Evolutionary conservation across 2,888 invertebrate species (phyloP).

Genomic region (Rhamphomyia laevipes): DNA sequence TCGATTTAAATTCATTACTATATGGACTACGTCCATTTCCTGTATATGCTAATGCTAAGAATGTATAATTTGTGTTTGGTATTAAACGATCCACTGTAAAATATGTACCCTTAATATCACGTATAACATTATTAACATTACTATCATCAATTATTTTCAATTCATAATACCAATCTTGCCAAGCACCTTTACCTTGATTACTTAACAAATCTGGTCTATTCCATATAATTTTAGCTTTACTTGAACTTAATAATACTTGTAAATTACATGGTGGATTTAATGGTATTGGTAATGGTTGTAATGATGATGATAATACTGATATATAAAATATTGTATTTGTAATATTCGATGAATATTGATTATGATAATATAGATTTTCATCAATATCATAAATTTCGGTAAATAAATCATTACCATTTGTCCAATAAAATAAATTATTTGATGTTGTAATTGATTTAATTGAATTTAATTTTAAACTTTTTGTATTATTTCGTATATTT

Average conservation of each 20-base stretch:
- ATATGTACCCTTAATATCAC: conserved; percentile 45
- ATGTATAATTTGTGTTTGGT: conserved; percentile 62
- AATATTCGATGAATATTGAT: conserved; percentile 41
- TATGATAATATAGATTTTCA: conserved; percentile 63
- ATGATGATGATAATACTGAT: conserved; percentile 45
- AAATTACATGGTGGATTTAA: conserved; percentile 66
- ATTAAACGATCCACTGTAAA: conserved; percentile 56
- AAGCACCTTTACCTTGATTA: conserved; percentile 57
- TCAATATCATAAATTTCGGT: conserved; percentile 65
- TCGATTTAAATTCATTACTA: conserved; percentile 61
- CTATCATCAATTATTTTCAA: conserved; percentile 32
- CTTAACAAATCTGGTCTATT: conserved; percentile 62
- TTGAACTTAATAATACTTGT: conserved; percentile 68
- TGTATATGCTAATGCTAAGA: conserved; percentile 67
- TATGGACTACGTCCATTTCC: conserved; percentile 72
- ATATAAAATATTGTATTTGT: conserved; percentile 41
- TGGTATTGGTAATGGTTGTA: conserved; percentile 69
- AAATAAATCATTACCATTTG: conserved; percentile 62
- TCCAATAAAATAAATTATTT: conserved; percentile 76
- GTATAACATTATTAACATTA: conserved; percentile 27
- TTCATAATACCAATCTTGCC: conserved; percentile 37
- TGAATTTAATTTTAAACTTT: conserved; percentile 59
- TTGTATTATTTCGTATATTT: conserved; percentile 62
- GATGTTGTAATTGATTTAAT: conserved; percentile 66
- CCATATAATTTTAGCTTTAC: conserved; percentile 71